phyloP scores from a whole-genome alignment of 1,140 invertebrate genomes.

The Hydropsyche tenuis region DNA sequence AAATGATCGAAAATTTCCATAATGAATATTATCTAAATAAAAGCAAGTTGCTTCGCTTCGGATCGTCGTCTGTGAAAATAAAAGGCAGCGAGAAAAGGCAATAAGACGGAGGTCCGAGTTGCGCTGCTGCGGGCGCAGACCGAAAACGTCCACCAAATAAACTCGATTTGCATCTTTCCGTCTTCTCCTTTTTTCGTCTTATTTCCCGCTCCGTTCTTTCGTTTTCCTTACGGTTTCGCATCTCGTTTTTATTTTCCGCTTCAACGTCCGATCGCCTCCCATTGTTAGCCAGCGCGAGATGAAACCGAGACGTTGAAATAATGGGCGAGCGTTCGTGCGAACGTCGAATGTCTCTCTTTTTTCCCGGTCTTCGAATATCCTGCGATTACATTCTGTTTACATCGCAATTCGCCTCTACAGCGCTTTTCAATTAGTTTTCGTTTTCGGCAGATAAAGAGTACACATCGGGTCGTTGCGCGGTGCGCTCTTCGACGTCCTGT shows the following conservation, averaged over 20 bases:
- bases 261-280: constrained; percentile 19
- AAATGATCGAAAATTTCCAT: neutral
- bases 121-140: neutral
- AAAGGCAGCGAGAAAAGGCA: constrained; percentile 10
- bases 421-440: constrained; percentile 2
- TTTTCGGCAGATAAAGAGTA: no score
- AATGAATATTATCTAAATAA: neutral
- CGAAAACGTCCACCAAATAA: constrained; percentile 23
- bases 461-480: no score
- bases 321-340: neutral
- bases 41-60: neutral
- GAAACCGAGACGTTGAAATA: constrained; percentile 15
- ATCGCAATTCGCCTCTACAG: neutral
- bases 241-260: neutral
- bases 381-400: constrained; percentile 16
- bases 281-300: constrained; percentile 17
- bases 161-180: constrained; percentile 23
- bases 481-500: no score
- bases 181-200: neutral
- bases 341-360: neutral
- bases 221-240: no score
- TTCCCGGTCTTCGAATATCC: neutral
- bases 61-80: neutral
- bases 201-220: neutral
- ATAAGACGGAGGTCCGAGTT: neutral